phyloP scores from a whole-genome alignment of 2,113 vertebrate species.

The Antennarius striatus region DNA sequence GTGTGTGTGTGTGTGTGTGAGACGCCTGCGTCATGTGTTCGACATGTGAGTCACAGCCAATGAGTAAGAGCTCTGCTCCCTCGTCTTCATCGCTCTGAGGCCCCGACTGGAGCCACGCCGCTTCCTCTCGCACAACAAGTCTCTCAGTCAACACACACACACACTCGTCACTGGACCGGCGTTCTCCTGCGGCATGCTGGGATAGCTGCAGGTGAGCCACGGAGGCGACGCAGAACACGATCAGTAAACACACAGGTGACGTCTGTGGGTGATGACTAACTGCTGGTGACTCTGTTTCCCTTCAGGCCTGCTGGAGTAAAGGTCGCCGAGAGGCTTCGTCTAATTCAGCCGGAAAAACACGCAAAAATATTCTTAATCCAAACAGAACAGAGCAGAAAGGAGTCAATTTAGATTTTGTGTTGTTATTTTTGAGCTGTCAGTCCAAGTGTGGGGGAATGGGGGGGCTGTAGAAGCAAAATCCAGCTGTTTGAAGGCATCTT shows the following conservation, averaged over 20 bases:
- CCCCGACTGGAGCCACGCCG: not conserved
- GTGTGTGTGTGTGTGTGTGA: constrained; percentile 16
- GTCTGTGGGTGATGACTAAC: constrained; percentile 65
- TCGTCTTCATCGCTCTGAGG: constrained; percentile 13
- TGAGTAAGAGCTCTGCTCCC: constrained; percentile 55
- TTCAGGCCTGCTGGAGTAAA: constrained; percentile 10
- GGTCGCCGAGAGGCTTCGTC: not conserved
- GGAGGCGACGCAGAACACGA: constrained; percentile 37
- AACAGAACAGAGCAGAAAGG: constrained; percentile 1
- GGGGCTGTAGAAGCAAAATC: not conserved
- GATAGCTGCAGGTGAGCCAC: constrained; percentile 57
- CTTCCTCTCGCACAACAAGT: constrained; percentile 57
- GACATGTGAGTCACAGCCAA: constrained; percentile 73
- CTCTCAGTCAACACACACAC: constrained; percentile 55
- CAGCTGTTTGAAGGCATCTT: constrained; percentile 45
- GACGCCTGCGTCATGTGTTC: constrained; percentile 63
- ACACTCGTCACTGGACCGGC: not conserved
- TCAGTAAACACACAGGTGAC: constrained; percentile 59
- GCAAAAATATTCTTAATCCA: constrained; percentile 12
- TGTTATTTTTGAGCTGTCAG: constrained; percentile 24
- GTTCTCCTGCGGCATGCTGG: constrained; percentile 29
- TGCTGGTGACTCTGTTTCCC: constrained; percentile 27
- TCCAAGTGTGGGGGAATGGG: constrained; percentile 1
- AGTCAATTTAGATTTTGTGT: not conserved
- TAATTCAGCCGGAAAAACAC: constrained; percentile 17